Evolutionary conservation across 2,797 vertebrate genomes (phyloP).

Genomic region (Labroides dimidiatus): DNA sequence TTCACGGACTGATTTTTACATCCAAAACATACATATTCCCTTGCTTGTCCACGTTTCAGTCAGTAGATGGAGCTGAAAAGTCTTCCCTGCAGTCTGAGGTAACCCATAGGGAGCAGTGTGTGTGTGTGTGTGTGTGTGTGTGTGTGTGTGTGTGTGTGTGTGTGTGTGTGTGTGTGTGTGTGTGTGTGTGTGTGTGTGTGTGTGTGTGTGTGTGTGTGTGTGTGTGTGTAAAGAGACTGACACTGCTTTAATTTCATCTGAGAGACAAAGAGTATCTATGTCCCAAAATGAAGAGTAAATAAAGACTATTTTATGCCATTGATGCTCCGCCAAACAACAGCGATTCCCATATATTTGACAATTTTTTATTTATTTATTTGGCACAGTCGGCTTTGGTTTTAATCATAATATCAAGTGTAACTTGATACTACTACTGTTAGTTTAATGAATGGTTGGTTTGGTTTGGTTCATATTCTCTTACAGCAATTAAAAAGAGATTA

Average conservation of each 20-base stretch:
- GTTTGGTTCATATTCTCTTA: not conserved
- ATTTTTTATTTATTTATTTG: too few relatives aligned
- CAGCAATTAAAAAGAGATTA: not conserved
- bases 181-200: conserved; percentile 4
- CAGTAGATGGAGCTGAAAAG: conserved; percentile 68
- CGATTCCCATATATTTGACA: too few relatives aligned
- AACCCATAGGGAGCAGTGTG: not conserved
- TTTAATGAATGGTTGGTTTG: not conserved
- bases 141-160: conserved; percentile 5
- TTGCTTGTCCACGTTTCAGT: conserved; percentile 14
- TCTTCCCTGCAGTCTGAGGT: conserved; percentile 5
- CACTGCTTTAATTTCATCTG: not conserved
- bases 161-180: conserved; percentile 4
- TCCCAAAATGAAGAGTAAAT: too few relatives aligned
- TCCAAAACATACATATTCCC: not conserved
- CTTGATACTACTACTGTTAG: not conserved
- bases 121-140: conserved; percentile 4
- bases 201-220: conserved; percentile 1
- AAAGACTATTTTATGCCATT: too few relatives aligned
- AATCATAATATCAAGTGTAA: not conserved
- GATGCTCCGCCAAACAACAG: too few relatives aligned
- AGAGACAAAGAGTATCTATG: too few relatives aligned
- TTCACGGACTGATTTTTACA: not conserved
- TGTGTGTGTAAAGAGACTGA: not conserved
- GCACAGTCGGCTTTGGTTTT: not conserved